Evolutionary conservation across 2,888 invertebrate genomes (phyloP), one percentile per base, ranked within the genome.

Genomic region (Idaea dimidiata): DNA sequence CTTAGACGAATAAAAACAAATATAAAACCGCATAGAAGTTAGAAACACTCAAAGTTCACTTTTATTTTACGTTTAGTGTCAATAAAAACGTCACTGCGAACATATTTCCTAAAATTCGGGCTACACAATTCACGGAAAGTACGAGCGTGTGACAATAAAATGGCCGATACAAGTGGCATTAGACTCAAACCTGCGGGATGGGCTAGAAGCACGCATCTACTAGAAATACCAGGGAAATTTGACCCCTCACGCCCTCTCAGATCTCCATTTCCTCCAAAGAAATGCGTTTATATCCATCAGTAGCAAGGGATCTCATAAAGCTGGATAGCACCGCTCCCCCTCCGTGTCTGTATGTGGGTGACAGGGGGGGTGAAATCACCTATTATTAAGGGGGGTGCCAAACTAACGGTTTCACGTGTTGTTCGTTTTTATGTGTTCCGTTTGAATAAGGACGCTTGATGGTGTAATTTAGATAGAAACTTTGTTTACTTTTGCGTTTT

Each of bases 331-430:
- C 69, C 62, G 68, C 59, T 56, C 68, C 68, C 73, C 77, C 70
- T 74, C 70, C 66, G 74, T 76, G 76, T 78, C 75, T 79, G 75
- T 80, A 78, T 77, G 81, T 79, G 81, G 80, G 81, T 66, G 75
- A 76, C 69, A 74, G 69, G 74, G 84, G 86, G 86, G 82, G 69
- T 43, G 43, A 84, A 87, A 88, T 89, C 88, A 87, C 87, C 88
- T 86, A 88, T 88, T 89, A 91, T 89, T 89, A 88, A 83, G 80
- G 86, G 88, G 89, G 91, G 90, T 89, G 89, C 86, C 84, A 87
- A 87, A 87, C 83, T 88, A 89, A 91, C 87, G 87, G 83, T 82
- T 86, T 81, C 83, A 86, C 85, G 86, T 88, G 88, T 88, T 87
- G 83, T 86, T 84, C 83, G 82, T 88, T 89, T 89, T 90, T 91